Evolutionary conservation across 2,113 vertebrate genomes (phyloP).

Genomic region (Ageneiosus marmoratus): DNA sequence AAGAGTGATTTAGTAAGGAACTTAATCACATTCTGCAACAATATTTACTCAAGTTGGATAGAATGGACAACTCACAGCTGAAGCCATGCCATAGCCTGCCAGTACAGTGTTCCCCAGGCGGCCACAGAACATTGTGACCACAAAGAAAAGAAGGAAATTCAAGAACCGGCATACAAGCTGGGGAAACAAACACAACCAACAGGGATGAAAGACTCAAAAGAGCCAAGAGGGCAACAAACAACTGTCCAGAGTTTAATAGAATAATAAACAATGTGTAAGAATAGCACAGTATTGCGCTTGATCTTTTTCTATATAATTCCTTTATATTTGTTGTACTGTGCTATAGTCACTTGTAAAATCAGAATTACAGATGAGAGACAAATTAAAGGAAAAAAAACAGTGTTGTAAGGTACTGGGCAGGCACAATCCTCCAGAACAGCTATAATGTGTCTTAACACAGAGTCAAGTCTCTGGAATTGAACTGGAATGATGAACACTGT

Average conservation of each 20-base stretch:
- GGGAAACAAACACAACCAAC: conserved; percentile 30
- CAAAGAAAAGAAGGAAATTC: conserved; percentile 82
- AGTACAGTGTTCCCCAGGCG: conserved; percentile 86
- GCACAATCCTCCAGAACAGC: too few relatives aligned
- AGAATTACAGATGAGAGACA: background rate
- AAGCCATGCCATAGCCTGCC: conserved; percentile 84
- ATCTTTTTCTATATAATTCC: background rate
- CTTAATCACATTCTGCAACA: background rate
- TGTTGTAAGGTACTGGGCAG: too few relatives aligned
- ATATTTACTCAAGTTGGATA: background rate
- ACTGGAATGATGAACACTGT: too few relatives aligned
- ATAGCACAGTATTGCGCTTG: background rate
- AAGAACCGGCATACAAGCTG: conserved; percentile 86
- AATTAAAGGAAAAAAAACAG: too few relatives aligned
- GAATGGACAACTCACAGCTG: conserved; percentile 71
- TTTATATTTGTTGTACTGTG: background rate
- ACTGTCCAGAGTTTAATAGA: background rate
- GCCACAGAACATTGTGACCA: conserved; percentile 90
- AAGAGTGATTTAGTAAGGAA: background rate
- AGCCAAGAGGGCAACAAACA: background rate
- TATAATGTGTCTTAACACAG: too few relatives aligned
- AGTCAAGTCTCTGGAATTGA: too few relatives aligned
- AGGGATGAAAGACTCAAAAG: conserved; percentile 41
- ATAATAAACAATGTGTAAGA: background rate
- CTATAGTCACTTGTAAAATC: background rate